Evolutionary conservation across 2,888 invertebrate species (phyloP), one percentile per base, ranked within the genome.

Genomic region (Lithosia quadra): DNA sequence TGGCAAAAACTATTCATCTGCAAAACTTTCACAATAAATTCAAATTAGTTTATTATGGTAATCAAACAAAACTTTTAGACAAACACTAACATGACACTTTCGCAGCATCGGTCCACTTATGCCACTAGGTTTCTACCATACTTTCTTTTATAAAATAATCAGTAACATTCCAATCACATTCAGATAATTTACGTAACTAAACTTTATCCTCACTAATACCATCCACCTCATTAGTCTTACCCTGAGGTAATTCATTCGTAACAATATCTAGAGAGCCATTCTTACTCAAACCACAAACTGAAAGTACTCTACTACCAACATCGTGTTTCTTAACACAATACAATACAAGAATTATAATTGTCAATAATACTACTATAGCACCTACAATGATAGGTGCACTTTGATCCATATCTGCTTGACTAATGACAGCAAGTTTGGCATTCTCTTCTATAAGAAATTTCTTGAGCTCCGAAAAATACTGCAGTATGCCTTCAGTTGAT

Each of bases 211-310:
- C 94, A 68, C 89, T 83, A n/a, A 94, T 87, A 3, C 88, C 91
- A 70, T 89, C 92, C 2, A 86, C 80, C 63, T 92, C 93, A 62
- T 84, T 88, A 13, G 81, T 79, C 75, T 93, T 93, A 21, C 82
- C 83, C 77, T 88, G 88, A 2, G 91, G 85, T 65, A 86, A 78
- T 75, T 94, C 94, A 68, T 90, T 91, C 0, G 93, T 91, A 2
- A 86, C 93, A 71, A 94, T 94, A 74, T 95, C 94, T 74, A 94
- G 84, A 13, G 94, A 94, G 0, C 94, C 94, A 73, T 94, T 95
- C 79, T 93, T 92, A 76, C 89, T 92, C 33, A 94, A 80, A 71
- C 94, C 93, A 72, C 92, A 94, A 49, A 87, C 69, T 11, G 92
- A 88, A 56, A 92, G 86, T 43, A 94, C 74, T 83, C 85, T 90